Base-by-base conservation (phyloP, 2,113 vertebrate species). In the Psittacula cyanocephala region DNA sequence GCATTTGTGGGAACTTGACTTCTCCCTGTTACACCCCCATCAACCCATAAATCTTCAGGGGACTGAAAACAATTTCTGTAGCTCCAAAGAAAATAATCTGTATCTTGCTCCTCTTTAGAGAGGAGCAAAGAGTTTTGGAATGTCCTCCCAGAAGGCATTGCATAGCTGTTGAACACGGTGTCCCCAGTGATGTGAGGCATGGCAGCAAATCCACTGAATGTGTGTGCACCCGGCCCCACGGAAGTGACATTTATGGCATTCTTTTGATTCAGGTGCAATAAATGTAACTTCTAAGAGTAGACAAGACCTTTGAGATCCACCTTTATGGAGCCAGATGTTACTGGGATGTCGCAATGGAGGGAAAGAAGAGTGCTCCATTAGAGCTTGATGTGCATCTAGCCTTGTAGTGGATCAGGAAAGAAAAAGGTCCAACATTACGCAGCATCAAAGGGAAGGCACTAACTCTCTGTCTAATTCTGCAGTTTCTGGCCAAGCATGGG, bases 401-500 rank as follows among this genome's bases (percentile, higher is more conserved):
- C 37, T 41, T 39, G 17, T 77, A 43, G 35, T n/a, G 17, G 17
- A 12, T 41, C 14, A 65, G 53, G 67, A 39, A 49, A 18, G 31
- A 39, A 60, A 50, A 94, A 86, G 8, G 27, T 49, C 67, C 64
- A 46, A 3, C 8, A 2, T 24, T 47, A 88, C 20, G 29, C 27
- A 81, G 13, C 44, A 44, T 74, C 57, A 65, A 89, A 92, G 50
- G 47, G 55, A 82, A 85, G 39, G 25, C 27, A 52, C 70, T 94
- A 89, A 96, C 68, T 67, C 35, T 89, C 63, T 94, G 60, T 96
- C 76, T 87, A 88, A 81, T 47, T 62, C 95, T 94, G 39, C 96
- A 99, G 99, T 98, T 99, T 96, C 98, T 99, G 98, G 97, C 97
- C 37, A 97, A 98, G 60, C 97, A 97, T 12, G 99, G 99, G 18